Conservation (phyloP, 2,888 invertebrate genomes). For the Syritta pipiens region DNA sequence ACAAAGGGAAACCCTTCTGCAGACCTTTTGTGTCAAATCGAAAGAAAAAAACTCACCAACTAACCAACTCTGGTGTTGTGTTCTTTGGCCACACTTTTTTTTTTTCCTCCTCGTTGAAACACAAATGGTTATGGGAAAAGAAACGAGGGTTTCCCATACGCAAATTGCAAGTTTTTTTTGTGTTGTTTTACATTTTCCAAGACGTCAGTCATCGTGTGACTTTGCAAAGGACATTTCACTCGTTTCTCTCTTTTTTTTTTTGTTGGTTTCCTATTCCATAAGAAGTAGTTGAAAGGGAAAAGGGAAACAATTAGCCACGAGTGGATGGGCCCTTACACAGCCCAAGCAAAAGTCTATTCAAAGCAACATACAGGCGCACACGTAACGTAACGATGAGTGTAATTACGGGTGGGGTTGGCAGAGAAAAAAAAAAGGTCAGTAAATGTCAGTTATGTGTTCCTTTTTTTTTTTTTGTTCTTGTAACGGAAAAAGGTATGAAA, state of each 20-base stretch:
- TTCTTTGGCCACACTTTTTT: not conserved
- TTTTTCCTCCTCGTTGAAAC: slow-evolving; percentile 4
- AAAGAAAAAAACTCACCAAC: too few relatives aligned
- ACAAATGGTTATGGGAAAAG: slow-evolving; percentile 6
- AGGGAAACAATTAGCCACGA: slow-evolving; percentile 40
- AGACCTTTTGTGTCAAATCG: too few relatives aligned
- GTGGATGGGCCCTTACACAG: slow-evolving; percentile 23
- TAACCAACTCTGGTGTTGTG: too few relatives aligned
- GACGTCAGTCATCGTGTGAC: slow-evolving; percentile 30
- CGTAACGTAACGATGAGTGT: slow-evolving; percentile 22
- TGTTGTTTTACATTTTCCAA: not conserved
- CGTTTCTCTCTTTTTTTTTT: too few relatives aligned
- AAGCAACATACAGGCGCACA: not conserved
- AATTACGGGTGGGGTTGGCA: slow-evolving; percentile 21
- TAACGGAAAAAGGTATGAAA: slow-evolving; percentile 1
- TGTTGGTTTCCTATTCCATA: too few relatives aligned
- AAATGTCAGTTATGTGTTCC: not conserved
- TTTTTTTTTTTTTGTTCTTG: not conserved
- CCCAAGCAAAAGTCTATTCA: not conserved
- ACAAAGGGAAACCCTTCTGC: slow-evolving; percentile 27
- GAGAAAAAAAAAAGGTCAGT: slow-evolving; percentile 1
- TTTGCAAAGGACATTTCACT: slow-evolving; percentile 30
- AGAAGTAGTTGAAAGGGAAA: not conserved
- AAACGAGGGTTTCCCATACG: slow-evolving; percentile 15
- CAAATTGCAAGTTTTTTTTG: slow-evolving; percentile 20